phyloP scores from a whole-genome alignment of 1,140 invertebrate species.

The Drosophila teissieri region DNA sequence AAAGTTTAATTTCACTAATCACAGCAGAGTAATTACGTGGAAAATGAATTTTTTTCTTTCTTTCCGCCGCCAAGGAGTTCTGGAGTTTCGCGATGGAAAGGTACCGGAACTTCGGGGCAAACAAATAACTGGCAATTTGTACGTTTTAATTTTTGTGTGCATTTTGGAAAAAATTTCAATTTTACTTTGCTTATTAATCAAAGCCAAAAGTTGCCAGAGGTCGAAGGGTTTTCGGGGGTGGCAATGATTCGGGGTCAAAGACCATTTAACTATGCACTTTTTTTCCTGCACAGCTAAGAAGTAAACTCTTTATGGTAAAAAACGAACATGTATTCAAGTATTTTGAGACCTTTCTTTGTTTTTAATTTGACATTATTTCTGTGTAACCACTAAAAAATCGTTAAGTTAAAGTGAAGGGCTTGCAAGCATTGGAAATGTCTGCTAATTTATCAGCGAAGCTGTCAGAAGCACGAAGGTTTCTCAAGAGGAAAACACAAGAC shows the following conservation, averaged over 20 bases:
- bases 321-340: too few relatives aligned
- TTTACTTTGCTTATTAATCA: constrained; percentile 84
- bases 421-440: background rate
- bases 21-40: constrained; percentile 84
- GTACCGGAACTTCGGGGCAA: constrained; percentile 57
- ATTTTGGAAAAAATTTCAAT: constrained; percentile 65
- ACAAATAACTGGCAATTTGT: constrained; percentile 84
- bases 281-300: too few relatives aligned
- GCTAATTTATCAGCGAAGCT: constrained; percentile 24
- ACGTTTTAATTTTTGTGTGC: constrained; percentile 82
- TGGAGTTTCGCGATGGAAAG: constrained; percentile 49
- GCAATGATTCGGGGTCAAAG: constrained; percentile 7
- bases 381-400: background rate
- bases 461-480: constrained; percentile 7
- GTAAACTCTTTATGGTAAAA: too few relatives aligned
- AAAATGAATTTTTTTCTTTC: constrained; percentile 83
- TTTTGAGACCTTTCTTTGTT: too few relatives aligned
- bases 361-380: background rate
- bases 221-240: constrained; percentile 12
- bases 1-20: constrained; percentile 85
- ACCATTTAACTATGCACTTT: too few relatives aligned
- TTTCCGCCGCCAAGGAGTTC: constrained; percentile 33
- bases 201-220: constrained; percentile 24
- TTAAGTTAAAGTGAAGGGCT: background rate
- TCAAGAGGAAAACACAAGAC: constrained; percentile 8